Base-by-base conservation (phyloP, 2,888 invertebrate genomes). In the Matsumyia berberina region DNA sequence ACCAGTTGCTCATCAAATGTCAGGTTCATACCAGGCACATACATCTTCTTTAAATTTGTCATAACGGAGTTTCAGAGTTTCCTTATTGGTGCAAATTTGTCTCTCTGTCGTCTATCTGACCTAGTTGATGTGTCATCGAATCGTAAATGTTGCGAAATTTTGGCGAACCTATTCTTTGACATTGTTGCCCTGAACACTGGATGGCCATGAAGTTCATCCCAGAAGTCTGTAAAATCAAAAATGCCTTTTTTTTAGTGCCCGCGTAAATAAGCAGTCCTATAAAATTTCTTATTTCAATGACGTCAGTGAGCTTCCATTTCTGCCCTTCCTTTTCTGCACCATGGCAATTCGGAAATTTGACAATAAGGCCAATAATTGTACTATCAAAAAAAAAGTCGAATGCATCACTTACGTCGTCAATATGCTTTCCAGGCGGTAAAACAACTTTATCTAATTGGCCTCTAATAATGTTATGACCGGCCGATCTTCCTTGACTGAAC, bases 131-230 rank as follows among this genome's bases (percentile, higher is more conserved):
- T 29, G 35, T 44, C 33, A 51, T 66, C 66, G 24, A 66, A 66
- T 66, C 51, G 51, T 24, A 64, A 19, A 49, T 35, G 12, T 60
- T 12, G 15, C 29, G 12, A 44, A n/a, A 60, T 44, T 17, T 31
- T 29, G 19, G 11, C 17, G 33, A 62, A 62, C 11, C 62, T 62
- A 8, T 53, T 46, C 9, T 19, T 46, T 17, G 19, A 19, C 46
- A 19, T 46, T 6, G 46, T 46, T 60, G 60, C 62, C 12, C 62
- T 49, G n/a, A 60, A 73, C 8, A 73, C 12, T 51, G 53, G 12
- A 58, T 46, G 55, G 31, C 46, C 72, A 35, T 57, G 46, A 55
- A 70, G 33, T 69, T 17, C 17, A 53, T 69, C 31, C 69, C 69
- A 69, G 39, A 53, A 37, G 51, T 55, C 69, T 1, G 53, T 37